These are phyloP conservation scores for Mesembrinibis cayennensis DNA, from an alignment of 2,113 vertebrate genomes.

Conservation along the genomic window DNA sequence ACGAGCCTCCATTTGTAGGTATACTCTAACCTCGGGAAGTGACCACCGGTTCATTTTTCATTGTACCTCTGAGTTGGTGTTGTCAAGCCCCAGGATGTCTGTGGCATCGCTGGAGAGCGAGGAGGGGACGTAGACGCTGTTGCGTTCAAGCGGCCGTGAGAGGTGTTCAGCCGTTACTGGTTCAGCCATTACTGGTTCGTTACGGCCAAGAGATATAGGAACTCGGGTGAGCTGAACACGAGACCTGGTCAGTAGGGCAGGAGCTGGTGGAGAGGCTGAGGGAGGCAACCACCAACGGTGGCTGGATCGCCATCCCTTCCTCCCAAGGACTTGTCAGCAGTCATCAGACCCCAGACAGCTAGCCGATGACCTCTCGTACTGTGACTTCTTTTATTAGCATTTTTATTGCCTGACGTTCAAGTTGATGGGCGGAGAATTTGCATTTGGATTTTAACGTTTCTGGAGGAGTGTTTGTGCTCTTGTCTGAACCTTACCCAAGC, in stretches of 20 bases:
- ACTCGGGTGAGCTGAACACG: accelerated
- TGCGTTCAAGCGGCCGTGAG: background rate
- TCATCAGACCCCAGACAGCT: background rate
- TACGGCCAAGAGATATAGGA: accelerated
- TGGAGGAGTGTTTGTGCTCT: background rate
- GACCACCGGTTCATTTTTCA: background rate
- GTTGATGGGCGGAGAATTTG: background rate
- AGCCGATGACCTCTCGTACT: background rate
- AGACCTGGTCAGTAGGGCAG: accelerated
- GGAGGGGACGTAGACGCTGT: background rate
- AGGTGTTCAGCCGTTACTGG: background rate
- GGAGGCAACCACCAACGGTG: accelerated
- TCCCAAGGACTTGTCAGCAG: background rate
- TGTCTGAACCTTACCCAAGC: background rate
- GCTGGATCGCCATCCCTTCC: background rate
- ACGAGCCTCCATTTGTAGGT: background rate
- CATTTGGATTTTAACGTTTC: background rate
- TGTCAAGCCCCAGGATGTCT: background rate
- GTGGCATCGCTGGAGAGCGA: accelerated
- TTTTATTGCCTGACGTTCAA: background rate
- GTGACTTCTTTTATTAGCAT: background rate
- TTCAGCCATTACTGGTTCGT: background rate
- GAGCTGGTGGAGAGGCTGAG: background rate
- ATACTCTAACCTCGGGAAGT: background rate
- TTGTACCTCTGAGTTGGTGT: background rate